These are phyloP conservation scores for Meandrina meandrites DNA, from an alignment of 92 coral and sea anemone genomes.

Conservation along the genomic window DNA sequence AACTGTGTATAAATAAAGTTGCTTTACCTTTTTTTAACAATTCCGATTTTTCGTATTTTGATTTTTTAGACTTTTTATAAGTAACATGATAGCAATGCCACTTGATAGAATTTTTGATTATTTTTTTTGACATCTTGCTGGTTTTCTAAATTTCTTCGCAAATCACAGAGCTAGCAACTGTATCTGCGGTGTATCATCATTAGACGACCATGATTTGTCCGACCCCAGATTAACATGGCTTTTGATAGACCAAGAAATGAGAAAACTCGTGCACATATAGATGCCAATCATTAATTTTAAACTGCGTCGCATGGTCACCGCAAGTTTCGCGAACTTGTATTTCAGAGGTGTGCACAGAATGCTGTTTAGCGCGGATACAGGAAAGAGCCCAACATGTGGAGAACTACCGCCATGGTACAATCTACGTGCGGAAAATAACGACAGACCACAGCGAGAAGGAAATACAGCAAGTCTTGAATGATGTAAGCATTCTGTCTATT, in stretches of 20 bases:
- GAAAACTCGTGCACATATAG: background rate
- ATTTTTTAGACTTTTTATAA: background rate
- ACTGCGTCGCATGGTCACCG: too few species aligned
- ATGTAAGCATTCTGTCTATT: constrained; percentile 56
- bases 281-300: background rate
- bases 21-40: background rate
- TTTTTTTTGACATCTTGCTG: background rate
- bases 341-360: constrained; percentile 81
- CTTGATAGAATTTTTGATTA: background rate
- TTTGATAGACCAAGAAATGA: background rate
- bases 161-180: background rate
- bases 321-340: background rate
- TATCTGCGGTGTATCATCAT: background rate
- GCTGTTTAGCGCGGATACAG: constrained; percentile 83
- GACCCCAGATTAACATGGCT: background rate
- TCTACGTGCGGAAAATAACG: constrained; percentile 91
- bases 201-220: background rate
- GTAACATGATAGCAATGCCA: background rate
- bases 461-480: constrained; percentile 67
- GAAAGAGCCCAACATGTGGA: constrained; percentile 77
- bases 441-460: constrained; percentile 82
- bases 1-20: too few species aligned
- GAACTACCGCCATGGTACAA: constrained; percentile 79
- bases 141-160: background rate
- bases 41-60: background rate